Percentiles rank a stretch among this genome's conserved stretches.
phyloP scores from a whole-genome alignment of 2,113 vertebrate genomes.

The Apeltes quadracus region DNA sequence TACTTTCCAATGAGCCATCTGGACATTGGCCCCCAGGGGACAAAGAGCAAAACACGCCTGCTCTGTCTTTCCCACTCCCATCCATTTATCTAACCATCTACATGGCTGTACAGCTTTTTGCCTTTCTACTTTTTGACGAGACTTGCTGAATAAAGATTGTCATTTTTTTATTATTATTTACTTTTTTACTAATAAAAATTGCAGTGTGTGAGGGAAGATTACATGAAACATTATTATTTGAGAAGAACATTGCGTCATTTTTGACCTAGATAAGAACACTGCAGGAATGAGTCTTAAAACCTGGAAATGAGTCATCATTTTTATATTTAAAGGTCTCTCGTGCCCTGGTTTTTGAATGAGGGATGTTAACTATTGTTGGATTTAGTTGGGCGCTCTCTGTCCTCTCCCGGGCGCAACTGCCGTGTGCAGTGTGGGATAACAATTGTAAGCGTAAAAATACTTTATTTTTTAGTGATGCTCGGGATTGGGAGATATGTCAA shows the following conservation, averaged over 20 bases:
- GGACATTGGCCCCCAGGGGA: constrained; percentile 68
- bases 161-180: neutral
- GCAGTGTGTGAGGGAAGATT: neutral
- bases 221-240: neutral
- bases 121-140: constrained; percentile 1
- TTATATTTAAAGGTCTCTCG: neutral
- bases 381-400: too few species aligned
- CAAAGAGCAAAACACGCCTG: constrained; percentile 56
- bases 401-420: too few species aligned
- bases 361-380: neutral
- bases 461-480: too few species aligned
- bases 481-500: too few species aligned
- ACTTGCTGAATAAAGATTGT: neutral
- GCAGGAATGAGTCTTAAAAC: neutral
- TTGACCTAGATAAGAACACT: neutral
- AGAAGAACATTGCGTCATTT: neutral
- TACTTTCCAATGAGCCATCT: constrained; percentile 75
- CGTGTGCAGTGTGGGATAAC: too few species aligned
- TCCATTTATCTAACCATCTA: constrained; percentile 17
- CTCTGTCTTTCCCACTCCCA: constrained; percentile 34
- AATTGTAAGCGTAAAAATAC: too few species aligned
- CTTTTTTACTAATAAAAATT: neutral
- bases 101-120: neutral
- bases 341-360: neutral
- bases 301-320: neutral